Percentiles rank a stretch among this genome's conserved stretches.
These are phyloP conservation scores for Cataglyphis hispanica DNA, from an alignment of 1,140 invertebrate genomes.

Conservation along the genomic window DNA sequence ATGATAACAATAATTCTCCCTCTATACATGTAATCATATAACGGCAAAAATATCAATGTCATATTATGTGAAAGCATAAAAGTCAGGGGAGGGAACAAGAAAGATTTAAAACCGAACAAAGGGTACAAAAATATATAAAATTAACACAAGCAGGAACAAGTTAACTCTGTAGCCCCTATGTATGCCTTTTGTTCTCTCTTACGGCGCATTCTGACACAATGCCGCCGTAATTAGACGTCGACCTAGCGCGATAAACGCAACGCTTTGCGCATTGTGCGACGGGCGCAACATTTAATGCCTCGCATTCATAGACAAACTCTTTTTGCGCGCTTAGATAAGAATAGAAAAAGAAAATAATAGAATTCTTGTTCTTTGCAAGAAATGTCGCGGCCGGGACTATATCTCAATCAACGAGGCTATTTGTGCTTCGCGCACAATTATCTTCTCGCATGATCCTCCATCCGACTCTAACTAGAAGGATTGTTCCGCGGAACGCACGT, in stretches of 20 bases:
- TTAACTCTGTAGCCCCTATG: slow-evolving; percentile 38
- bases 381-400: slow-evolving; percentile 15
- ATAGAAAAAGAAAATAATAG: background rate
- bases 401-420: slow-evolving; percentile 46
- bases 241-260: slow-evolving; percentile 39
- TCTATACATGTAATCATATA: background rate
- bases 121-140: slow-evolving; percentile 10
- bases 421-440: slow-evolving; percentile 56
- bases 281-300: slow-evolving; percentile 48
- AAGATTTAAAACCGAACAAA: slow-evolving; percentile 1
- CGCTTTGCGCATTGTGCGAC: slow-evolving; percentile 43
- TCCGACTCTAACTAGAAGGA: slow-evolving; percentile 42
- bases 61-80: slow-evolving; percentile 15
- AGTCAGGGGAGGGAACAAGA: background rate
- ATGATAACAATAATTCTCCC: background rate
- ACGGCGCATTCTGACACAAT: slow-evolving; percentile 47
- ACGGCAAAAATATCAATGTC: slow-evolving; percentile 4
- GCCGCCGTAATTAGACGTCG: slow-evolving; percentile 48
- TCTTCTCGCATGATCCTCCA: slow-evolving; percentile 17
- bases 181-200: slow-evolving; percentile 45
- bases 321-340: slow-evolving; percentile 19
- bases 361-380: slow-evolving; percentile 8
- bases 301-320: slow-evolving; percentile 43
- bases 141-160: slow-evolving; percentile 20
- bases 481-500: slow-evolving; percentile 22